Percentiles rank a stretch among this genome's conserved stretches.
These are phyloP conservation scores for Caradrina clavipalpis DNA, from an alignment of 2,888 invertebrate species.

Conservation along the genomic window DNA sequence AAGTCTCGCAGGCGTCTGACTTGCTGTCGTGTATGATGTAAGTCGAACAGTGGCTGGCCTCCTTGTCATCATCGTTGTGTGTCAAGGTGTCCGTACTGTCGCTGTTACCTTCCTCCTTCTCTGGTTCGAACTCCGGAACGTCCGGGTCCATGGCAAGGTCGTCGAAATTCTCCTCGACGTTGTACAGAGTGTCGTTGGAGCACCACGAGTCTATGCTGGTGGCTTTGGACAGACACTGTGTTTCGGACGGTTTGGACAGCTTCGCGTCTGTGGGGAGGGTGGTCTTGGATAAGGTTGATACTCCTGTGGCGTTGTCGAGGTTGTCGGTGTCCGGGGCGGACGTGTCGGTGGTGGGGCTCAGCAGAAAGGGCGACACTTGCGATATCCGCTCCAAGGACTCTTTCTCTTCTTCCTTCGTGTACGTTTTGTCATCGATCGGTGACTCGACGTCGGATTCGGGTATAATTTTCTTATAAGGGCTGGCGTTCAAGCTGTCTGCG, in stretches of 20 bases:
- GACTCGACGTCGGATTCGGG: slow-evolving; percentile 67
- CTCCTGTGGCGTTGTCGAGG: slow-evolving; percentile 80
- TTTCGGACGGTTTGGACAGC: slow-evolving; percentile 86
- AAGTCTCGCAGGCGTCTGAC: slow-evolving; percentile 82
- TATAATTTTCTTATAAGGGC: slow-evolving; percentile 74
- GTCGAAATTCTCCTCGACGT: slow-evolving; percentile 91
- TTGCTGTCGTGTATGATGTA: slow-evolving; percentile 86
- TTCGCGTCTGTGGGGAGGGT: slow-evolving; percentile 88
- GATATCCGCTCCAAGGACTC: slow-evolving; percentile 82
- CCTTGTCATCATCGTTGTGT: slow-evolving; percentile 83
- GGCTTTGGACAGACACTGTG: slow-evolving; percentile 88
- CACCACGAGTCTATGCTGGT: slow-evolving; percentile 92
- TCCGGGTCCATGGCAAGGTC: slow-evolving; percentile 85
- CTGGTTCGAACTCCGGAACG: slow-evolving; percentile 73
- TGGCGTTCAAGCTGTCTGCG: slow-evolving; percentile 87
- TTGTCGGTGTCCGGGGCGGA: slow-evolving; percentile 80
- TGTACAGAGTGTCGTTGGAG: slow-evolving; percentile 92
- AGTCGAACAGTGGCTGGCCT: slow-evolving; percentile 82
- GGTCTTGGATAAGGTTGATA: slow-evolving; percentile 88
- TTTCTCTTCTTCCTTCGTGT: slow-evolving; percentile 81
- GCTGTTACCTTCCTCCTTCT: slow-evolving; percentile 77
- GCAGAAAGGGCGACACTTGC: slow-evolving; percentile 85
- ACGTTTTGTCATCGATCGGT: slow-evolving; percentile 81
- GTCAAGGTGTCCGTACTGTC: slow-evolving; percentile 85
- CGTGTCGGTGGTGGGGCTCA: slow-evolving; percentile 84